Conservation (phyloP, 2,797 vertebrate genomes). For the Neostethus bicornis region DNA sequence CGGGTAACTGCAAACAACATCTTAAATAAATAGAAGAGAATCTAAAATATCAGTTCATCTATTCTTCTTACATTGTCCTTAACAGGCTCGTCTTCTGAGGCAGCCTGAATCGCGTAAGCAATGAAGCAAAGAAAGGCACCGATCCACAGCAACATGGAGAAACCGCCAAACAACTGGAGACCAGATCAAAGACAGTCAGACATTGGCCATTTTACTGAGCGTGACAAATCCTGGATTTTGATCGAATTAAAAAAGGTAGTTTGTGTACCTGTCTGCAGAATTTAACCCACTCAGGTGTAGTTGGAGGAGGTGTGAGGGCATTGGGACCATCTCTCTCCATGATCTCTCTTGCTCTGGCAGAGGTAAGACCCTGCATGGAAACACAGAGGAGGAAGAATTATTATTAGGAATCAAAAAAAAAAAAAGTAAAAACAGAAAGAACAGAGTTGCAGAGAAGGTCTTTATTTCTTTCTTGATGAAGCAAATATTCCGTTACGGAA, state of each 20-base stretch:
- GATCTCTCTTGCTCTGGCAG: slow-evolving; percentile 88
- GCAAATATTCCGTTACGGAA: too few relatives aligned
- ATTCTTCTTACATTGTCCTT: slow-evolving; percentile 86
- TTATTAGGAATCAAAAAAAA: too few relatives aligned
- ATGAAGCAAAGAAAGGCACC: slow-evolving; percentile 94
- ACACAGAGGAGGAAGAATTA: background rate
- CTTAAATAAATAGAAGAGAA: too few relatives aligned
- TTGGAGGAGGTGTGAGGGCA: slow-evolving; percentile 92
- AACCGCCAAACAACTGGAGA: slow-evolving; percentile 90
- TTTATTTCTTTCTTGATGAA: too few relatives aligned
- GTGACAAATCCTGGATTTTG: background rate
- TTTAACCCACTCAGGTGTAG: slow-evolving; percentile 96
- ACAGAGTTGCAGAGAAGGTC: too few relatives aligned
- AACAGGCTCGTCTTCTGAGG: slow-evolving; percentile 81
- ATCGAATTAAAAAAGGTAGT: too few relatives aligned
- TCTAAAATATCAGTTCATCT: too few relatives aligned
- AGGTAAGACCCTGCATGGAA: slow-evolving; percentile 84
- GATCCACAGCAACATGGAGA: slow-evolving; percentile 95
- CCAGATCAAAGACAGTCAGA: background rate
- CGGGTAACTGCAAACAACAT: too few relatives aligned
- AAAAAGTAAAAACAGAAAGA: background rate
- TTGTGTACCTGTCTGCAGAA: slow-evolving; percentile 91
- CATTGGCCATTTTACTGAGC: background rate
- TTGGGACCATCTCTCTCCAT: slow-evolving; percentile 93
- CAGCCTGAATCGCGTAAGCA: slow-evolving; percentile 87